phyloP scores from a whole-genome alignment of 2,888 invertebrate species.

The Automeris io region DNA sequence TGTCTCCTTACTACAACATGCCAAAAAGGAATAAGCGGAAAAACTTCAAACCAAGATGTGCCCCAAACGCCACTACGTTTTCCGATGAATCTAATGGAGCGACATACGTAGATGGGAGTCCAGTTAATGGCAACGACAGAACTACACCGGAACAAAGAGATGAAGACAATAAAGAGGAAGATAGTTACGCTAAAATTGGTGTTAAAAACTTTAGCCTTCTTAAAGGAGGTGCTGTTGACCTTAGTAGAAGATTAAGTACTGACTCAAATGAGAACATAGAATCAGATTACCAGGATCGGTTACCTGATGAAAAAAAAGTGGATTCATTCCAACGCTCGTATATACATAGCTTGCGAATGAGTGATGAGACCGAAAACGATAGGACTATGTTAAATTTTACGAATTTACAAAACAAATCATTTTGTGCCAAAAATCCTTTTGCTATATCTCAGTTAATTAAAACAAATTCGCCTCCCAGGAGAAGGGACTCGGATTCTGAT shows the following conservation, averaged over 20 bases:
- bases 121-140: conserved; percentile 60
- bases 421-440: conserved; percentile 76
- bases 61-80: conserved; percentile 73
- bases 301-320: conserved; percentile 60
- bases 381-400: conserved; percentile 66
- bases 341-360: conserved; percentile 68
- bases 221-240: conserved; percentile 69
- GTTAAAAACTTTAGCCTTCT: conserved; percentile 70
- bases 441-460: conserved; percentile 75
- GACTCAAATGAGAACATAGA: conserved; percentile 75
- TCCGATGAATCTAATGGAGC: conserved; percentile 70
- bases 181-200: conserved; percentile 59
- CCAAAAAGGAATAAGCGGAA: conserved; percentile 86
- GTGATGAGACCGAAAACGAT: conserved; percentile 50
- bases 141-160: conserved; percentile 47
- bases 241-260: conserved; percentile 67
- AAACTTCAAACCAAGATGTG: conserved; percentile 86
- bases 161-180: conserved; percentile 49
- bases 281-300: conserved; percentile 63
- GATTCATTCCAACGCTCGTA: conserved; percentile 71
- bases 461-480: conserved; percentile 71
- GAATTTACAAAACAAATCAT: conserved; percentile 70
- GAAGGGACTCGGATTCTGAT: conserved; percentile 71
- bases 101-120: conserved; percentile 47
- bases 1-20: conserved; percentile 68